Base-by-base conservation (phyloP, 2,888 invertebrate genomes). In the Cantharis flavilabris region DNA sequence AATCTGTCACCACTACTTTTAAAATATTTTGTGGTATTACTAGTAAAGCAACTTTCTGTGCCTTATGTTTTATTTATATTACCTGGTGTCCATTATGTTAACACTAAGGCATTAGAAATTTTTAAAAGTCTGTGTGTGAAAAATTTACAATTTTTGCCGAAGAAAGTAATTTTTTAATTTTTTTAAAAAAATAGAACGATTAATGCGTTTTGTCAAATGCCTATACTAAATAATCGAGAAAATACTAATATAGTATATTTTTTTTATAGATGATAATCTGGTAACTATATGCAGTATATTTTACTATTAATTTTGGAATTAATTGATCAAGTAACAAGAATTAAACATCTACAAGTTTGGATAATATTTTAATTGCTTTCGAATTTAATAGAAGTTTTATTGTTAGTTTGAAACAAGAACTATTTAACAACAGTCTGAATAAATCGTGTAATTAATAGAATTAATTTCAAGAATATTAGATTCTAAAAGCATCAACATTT, bases 401-500 rank as follows among this genome's bases (percentile, higher is more conserved):
- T 49, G 49, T 49, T 49, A 49, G 49, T 49, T 49, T 49, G 49
- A 49, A 49, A 49, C 49, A 49, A 49, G 49, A 49, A 49, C 49
- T 49, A 49, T 49, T 49, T 49, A 49, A 49, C 49, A 49, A 49
- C 49, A 49, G 49, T 49, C 49, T 49, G 49, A 49, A 49, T n/a
- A 49, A 49, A 49, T 49, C 49, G 49, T 49, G 49, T 49, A 23
- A 67, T 67, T 67, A 67, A 67, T 67, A n/a, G 18, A 67, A 67
- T 67, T 67, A 26, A 67, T 67, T 67, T 23, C 20, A 67, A 23
- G 20, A 67, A 67, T 67, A 67, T 67, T 67, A 74, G 75, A 77
- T 69, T 72, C 63, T 63, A 64, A 72, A 74, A 77, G 73, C 72
- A 65, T 76, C 69, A 75, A 73, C 78, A 71, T 78, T 76, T 76